Base-by-base conservation (phyloP, 2,888 invertebrate genomes). In the Ethmia dodecea region DNA sequence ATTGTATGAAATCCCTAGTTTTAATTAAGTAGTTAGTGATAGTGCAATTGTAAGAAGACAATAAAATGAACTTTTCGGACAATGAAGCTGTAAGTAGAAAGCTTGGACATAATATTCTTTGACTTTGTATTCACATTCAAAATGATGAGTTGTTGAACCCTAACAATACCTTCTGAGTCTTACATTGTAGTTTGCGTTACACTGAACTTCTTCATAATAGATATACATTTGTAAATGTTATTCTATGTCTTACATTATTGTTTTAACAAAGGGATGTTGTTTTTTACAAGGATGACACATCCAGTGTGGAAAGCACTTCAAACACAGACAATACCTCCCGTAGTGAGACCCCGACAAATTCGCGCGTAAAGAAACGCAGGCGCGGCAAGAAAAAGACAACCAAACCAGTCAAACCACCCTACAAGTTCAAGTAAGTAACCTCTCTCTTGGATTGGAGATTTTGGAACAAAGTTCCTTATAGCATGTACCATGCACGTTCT, bases 241-340 rank as follows among this genome's bases (percentile, higher is more conserved):
- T n/a, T n/a, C n/a, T n/a, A n/a, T n/a, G n/a, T n/a, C n/a, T n/a
- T n/a, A n/a, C n/a, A n/a, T n/a, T n/a, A n/a, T n/a, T n/a, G n/a
- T n/a, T n/a, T n/a, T n/a, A n/a, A n/a, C n/a, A n/a, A n/a, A n/a
- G n/a, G n/a, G n/a, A n/a, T n/a, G n/a, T n/a, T n/a, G n/a, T n/a
- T n/a, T n/a, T n/a, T n/a, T n/a, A n/a, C 12, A 13, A 87, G 87
- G 87, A 94, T 73, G 94, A 95, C 65, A 92, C 93, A 32, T 93
- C 92, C 3, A 94, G 94, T 64, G 91, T 94, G 35, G 92, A 92
- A 40, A 95, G 94, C 63, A 92, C 92, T 13, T 92, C 93, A 2
- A 93, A 93, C 12, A 93, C 93, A 14, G 93, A 94, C 60, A 94
- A 92, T 50, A 92, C 93, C 24, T 92, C 93, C 31, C 86, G 94